A percentile compares a stretch with the other conserved stretches of the same genome.
phyloP scores from a whole-genome alignment of 2,888 invertebrate genomes.

The Cryptocephalus primarius region DNA sequence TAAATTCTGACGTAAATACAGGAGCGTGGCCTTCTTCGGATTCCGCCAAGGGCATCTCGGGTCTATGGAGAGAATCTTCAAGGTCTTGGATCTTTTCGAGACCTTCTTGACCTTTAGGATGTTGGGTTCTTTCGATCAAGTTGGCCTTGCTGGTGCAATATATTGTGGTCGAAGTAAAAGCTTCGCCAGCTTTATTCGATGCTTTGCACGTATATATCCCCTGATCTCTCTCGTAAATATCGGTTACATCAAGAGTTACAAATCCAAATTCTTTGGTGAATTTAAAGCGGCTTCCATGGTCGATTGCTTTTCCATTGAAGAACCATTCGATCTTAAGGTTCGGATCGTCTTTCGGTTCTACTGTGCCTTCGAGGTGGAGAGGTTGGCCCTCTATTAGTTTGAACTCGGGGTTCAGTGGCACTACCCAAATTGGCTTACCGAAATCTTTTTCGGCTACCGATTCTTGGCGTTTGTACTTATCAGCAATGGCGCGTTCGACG shows the following conservation, averaged over 20 bases:
- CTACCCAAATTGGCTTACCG: constrained; percentile 78
- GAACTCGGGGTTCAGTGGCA: constrained; percentile 71
- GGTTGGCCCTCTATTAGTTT: constrained; percentile 72
- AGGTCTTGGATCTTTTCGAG: constrained; percentile 83
- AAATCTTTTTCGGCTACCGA: constrained; percentile 65
- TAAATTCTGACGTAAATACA: constrained; percentile 78
- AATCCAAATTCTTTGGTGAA: constrained; percentile 94
- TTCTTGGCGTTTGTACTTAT: constrained; percentile 57
- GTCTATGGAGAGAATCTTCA: constrained; percentile 72
- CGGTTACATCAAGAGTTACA: constrained; percentile 84
- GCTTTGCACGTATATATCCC: constrained; percentile 91
- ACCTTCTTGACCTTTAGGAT: constrained; percentile 91
- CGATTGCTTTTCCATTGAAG: constrained; percentile 80
- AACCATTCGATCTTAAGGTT: constrained; percentile 88
- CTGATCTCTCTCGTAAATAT: constrained; percentile 87
- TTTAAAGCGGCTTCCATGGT: constrained; percentile 82
- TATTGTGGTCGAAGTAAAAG: constrained; percentile 83
- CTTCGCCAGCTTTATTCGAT: constrained; percentile 78
- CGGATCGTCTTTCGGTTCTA: constrained; percentile 89
- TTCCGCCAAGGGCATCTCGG: constrained; percentile 55
- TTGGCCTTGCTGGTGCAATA: constrained; percentile 72
- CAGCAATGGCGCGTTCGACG: constrained; percentile 71
- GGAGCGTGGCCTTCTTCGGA: constrained; percentile 76
- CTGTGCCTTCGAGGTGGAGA: constrained; percentile 86
- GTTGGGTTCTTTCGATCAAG: constrained; percentile 80